A percentile compares a stretch with the other conserved stretches of the same genome.
These are phyloP conservation scores for Lacerta agilis DNA, from an alignment of 2,797 vertebrate species.

Conservation along the genomic window DNA sequence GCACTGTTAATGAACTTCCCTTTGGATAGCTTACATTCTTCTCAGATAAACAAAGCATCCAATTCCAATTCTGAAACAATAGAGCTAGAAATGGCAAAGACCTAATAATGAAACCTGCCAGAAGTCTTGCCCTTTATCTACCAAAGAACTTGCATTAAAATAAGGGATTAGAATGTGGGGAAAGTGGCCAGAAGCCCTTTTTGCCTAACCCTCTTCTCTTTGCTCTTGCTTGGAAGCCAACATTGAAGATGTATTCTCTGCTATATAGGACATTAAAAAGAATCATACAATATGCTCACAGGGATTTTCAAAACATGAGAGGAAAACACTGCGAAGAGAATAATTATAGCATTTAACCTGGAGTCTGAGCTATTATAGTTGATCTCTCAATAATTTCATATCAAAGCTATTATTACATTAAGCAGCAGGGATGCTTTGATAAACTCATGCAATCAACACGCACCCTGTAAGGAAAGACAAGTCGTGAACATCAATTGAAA, in stretches of 20 bases:
- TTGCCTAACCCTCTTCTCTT: not conserved
- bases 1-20: not conserved
- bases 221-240: not conserved
- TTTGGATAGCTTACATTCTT: not conserved
- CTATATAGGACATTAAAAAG: not conserved
- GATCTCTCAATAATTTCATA: constrained; percentile 27
- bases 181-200: not conserved
- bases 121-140: not conserved
- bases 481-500: constrained; percentile 26
- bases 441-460: constrained; percentile 1
- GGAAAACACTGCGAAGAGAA: not conserved
- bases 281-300: not conserved
- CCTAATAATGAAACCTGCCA: not conserved
- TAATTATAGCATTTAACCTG: not conserved
- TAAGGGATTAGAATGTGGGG: not conserved
- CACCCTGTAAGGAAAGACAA: not conserved
- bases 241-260: not conserved
- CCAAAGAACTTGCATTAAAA: not conserved
- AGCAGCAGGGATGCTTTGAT: constrained; percentile 18
- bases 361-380: constrained; percentile 14
- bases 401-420: constrained; percentile 34
- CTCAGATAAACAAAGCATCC: not conserved
- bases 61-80: not conserved
- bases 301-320: constrained; percentile 2
- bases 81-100: not conserved